Evolutionary conservation across 2,888 invertebrate species (phyloP).

Genomic region (Acronicta leporina): DNA sequence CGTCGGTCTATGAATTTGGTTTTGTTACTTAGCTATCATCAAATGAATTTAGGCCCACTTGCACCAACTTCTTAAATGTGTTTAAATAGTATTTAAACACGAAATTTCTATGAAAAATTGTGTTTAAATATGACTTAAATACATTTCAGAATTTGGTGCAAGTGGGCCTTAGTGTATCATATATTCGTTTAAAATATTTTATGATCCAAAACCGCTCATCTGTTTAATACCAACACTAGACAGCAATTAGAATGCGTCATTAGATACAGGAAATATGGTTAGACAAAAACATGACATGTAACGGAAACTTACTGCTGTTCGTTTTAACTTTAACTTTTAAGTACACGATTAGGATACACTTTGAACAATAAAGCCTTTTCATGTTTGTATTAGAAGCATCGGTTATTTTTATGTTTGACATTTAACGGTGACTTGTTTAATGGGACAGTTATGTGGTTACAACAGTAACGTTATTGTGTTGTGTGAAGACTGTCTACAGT

Average conservation of each 20-base stretch:
- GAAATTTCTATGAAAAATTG: too few species aligned
- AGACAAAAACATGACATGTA: slow-evolving; percentile 43
- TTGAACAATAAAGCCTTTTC: slow-evolving; percentile 57
- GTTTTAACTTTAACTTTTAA: slow-evolving; percentile 34
- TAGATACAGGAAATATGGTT: slow-evolving; percentile 42
- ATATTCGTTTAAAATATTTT: not conserved
- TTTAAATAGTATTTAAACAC: too few species aligned
- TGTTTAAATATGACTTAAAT: too few species aligned
- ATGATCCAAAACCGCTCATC: slow-evolving; percentile 14
- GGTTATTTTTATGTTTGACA: slow-evolving; percentile 53
- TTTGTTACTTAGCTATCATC: too few species aligned
- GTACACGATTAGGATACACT: slow-evolving; percentile 32
- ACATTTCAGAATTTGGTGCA: too few species aligned
- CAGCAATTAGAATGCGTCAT: slow-evolving; percentile 35
- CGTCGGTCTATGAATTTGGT: too few species aligned
- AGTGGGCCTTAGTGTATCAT: too few species aligned
- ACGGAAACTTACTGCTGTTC: slow-evolving; percentile 46
- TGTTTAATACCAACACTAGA: slow-evolving; percentile 32
- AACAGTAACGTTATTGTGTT: slow-evolving; percentile 41
- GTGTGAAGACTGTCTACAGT: slow-evolving; percentile 11
- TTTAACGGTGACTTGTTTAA: slow-evolving; percentile 46
- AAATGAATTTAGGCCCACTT: too few species aligned
- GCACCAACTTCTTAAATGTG: too few species aligned
- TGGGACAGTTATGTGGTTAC: slow-evolving; percentile 41
- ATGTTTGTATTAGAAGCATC: slow-evolving; percentile 53